Evolutionary conservation across 2,797 vertebrate species (phyloP).

Genomic region (Enteromius paludinosus): DNA sequence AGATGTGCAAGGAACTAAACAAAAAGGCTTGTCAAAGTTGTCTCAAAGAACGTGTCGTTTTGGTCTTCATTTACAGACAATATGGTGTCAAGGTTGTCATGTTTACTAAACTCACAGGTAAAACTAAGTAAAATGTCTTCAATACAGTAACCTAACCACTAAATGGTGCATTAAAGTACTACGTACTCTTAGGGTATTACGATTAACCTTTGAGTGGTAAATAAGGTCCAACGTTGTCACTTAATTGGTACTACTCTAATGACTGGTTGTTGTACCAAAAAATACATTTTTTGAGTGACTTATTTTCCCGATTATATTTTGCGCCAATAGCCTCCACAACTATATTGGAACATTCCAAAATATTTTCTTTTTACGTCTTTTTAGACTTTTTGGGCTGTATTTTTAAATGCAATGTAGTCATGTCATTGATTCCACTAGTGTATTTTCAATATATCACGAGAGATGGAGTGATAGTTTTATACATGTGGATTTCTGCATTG

Average conservation of each 20-base stretch:
- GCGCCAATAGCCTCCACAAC: neutral
- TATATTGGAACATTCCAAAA: neutral
- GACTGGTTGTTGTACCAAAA: neutral
- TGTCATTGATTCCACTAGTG: neutral
- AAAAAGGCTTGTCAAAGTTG: slow-evolving; percentile 5
- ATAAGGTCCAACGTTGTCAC: neutral
- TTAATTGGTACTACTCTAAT: neutral
- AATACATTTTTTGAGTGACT: neutral
- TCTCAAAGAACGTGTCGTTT: neutral
- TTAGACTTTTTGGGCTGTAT: neutral
- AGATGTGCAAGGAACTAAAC: slow-evolving; percentile 9
- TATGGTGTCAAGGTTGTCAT: neutral
- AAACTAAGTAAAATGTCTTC: neutral
- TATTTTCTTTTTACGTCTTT: too few relatives aligned
- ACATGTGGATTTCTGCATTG: neutral
- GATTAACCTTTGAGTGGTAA: neutral
- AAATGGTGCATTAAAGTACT: neutral
- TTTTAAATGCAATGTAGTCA: neutral
- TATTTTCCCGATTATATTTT: neutral
- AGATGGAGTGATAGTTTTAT: neutral
- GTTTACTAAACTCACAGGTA: neutral
- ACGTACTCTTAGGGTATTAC: neutral
- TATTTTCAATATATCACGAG: neutral
- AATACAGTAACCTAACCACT: neutral
- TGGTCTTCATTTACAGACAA: neutral